phyloP scores from a whole-genome alignment of 2,888 invertebrate genomes.

The Rhamnusium bicolor region DNA sequence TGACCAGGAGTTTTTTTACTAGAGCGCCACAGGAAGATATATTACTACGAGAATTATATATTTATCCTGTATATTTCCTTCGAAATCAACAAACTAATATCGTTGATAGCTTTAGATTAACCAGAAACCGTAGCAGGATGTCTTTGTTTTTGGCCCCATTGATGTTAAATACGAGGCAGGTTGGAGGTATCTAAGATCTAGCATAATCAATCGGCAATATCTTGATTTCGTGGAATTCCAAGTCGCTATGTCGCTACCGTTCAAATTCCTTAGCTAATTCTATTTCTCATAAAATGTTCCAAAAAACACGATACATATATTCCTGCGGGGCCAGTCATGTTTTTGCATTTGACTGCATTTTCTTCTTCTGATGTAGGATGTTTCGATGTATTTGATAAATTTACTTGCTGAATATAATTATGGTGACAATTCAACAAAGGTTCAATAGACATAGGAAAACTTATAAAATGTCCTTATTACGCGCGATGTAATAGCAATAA shows the following conservation, averaged over 20 bases:
- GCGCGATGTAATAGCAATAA: too few relatives aligned
- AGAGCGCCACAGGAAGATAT: not conserved
- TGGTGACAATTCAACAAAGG: too few relatives aligned
- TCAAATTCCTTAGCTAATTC: slow-evolving; percentile 47
- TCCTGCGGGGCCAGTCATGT: not conserved
- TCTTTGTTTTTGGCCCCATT: slow-evolving; percentile 40
- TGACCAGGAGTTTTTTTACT: not conserved
- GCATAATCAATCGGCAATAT: slow-evolving; percentile 51
- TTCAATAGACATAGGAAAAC: too few relatives aligned
- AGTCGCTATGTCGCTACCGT: slow-evolving; percentile 50
- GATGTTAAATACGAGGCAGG: slow-evolving; percentile 40
- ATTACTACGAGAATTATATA: not conserved
- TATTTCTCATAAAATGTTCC: slow-evolving; percentile 36
- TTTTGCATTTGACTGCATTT: not conserved
- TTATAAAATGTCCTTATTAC: too few relatives aligned
- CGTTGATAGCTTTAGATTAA: slow-evolving; percentile 13
- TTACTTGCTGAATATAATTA: not conserved
- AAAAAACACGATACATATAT: not conserved
- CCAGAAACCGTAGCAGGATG: slow-evolving; percentile 28
- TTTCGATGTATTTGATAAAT: not conserved
- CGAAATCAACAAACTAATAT: not conserved
- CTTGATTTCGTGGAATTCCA: slow-evolving; percentile 52
- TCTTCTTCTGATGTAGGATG: not conserved
- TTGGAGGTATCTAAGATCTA: slow-evolving; percentile 42
- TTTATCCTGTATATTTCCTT: not conserved